These are phyloP conservation scores for Epinotia demarniana DNA, from an alignment of 2,888 invertebrate genomes.

Conservation along the genomic window DNA sequence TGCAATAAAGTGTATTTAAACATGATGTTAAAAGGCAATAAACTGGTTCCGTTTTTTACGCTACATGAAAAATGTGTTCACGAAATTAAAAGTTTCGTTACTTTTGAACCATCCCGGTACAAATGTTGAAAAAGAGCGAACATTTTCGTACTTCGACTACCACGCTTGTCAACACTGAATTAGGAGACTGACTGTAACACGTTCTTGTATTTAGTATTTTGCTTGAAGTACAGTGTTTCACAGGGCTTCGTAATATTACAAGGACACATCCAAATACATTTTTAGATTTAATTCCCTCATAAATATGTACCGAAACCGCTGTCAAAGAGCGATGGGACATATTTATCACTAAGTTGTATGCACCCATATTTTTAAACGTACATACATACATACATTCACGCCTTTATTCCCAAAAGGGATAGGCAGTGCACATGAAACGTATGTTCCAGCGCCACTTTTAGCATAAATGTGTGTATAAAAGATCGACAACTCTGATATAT, in stretches of 20 bases:
- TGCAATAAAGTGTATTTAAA: conserved; percentile 21
- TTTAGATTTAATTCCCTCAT: too few species aligned
- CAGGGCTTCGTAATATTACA: conserved; percentile 4
- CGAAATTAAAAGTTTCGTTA: neutral
- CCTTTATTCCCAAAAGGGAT: too few species aligned
- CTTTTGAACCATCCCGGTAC: neutral
- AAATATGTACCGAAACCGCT: too few species aligned
- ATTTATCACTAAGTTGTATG: too few species aligned
- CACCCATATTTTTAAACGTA: too few species aligned
- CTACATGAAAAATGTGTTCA: neutral
- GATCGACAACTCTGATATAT: too few species aligned
- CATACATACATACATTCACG: too few species aligned
- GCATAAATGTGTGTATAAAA: too few species aligned
- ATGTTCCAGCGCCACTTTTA: too few species aligned
- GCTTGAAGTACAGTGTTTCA: neutral
- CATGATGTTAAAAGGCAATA: conserved; percentile 1
- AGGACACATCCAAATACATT: neutral
- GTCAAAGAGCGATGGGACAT: too few species aligned
- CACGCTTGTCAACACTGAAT: neutral
- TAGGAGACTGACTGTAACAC: neutral
- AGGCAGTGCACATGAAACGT: too few species aligned
- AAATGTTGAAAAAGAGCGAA: neutral
- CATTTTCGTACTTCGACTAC: neutral
- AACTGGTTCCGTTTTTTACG: neutral
- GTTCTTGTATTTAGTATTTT: neutral